These are phyloP conservation scores for Tipula confusa DNA, from an alignment of 2,888 invertebrate species.

Conservation along the genomic window DNA sequence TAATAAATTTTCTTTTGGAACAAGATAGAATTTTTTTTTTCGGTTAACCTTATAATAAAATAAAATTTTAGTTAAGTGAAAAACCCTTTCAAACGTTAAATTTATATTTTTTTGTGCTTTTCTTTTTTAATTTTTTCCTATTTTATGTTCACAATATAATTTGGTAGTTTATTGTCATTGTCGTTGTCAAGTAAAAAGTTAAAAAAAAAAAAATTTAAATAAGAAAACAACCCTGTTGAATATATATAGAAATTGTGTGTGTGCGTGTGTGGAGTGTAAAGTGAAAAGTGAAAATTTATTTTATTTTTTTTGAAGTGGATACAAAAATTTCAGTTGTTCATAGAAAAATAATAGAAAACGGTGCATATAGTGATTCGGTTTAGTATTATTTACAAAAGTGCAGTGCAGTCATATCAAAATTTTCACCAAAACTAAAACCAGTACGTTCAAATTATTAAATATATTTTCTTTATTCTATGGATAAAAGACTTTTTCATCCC, in stretches of 20 bases:
- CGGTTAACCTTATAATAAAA: neutral
- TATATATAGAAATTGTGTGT: neutral
- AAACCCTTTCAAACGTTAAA: no score
- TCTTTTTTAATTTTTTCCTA: neutral
- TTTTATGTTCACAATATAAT: neutral
- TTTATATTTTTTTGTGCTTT: no score
- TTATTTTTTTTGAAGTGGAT: neutral
- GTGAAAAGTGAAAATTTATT: conserved; percentile 8
- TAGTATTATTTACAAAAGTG: neutral
- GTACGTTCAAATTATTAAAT: neutral
- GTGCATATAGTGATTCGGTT: neutral
- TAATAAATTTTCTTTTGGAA: neutral
- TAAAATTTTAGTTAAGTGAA: neutral
- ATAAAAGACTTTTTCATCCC: neutral
- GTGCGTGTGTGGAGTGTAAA: no score
- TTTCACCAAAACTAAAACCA: neutral
- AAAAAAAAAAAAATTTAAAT: neutral
- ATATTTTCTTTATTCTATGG: neutral
- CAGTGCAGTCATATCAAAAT: no score
- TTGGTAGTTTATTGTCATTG: neutral
- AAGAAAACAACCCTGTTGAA: conserved; percentile 21
- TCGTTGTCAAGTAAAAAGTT: neutral
- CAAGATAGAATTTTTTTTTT: neutral
- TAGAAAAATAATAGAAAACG: neutral
- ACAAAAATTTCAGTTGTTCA: neutral